A percentile compares a stretch with the other conserved stretches of the same genome.
These are phyloP conservation scores for Fragum sueziense DNA, from an alignment of 2,888 invertebrate species.

Conservation along the genomic window DNA sequence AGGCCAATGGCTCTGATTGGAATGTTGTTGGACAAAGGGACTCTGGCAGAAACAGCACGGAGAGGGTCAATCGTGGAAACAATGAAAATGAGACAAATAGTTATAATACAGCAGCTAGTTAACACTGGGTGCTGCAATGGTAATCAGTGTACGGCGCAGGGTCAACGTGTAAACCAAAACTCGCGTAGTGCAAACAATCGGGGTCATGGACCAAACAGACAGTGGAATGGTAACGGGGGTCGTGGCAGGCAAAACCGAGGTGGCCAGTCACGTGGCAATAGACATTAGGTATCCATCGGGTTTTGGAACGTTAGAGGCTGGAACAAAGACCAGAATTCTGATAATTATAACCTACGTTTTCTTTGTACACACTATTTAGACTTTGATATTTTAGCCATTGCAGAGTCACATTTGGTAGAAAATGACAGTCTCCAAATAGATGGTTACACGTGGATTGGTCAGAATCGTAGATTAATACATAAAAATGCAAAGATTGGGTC, in stretches of 20 bases:
- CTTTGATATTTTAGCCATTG: constrained; percentile 38
- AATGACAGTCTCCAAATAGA: neutral
- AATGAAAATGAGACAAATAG: too few species aligned
- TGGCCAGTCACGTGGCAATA: neutral
- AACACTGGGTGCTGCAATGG: too few species aligned
- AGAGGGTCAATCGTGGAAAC: too few species aligned
- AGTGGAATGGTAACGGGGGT: too few species aligned
- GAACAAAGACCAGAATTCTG: constrained; percentile 1
- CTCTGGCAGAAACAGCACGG: too few species aligned
- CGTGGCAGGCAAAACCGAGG: neutral
- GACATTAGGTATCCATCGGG: constrained; percentile 2
- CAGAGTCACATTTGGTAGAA: constrained; percentile 28
- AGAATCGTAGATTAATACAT: constrained; percentile 26
- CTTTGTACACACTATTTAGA: neutral
- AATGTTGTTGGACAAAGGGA: too few species aligned
- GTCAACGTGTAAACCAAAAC: too few species aligned
- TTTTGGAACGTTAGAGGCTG: constrained; percentile 40
- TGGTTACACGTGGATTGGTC: constrained; percentile 31
- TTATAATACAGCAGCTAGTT: too few species aligned
- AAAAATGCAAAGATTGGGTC: constrained; percentile 24
- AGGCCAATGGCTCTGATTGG: too few species aligned
- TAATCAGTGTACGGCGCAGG: too few species aligned
- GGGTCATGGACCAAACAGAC: too few species aligned
- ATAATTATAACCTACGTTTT: constrained; percentile 15
- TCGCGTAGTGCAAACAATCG: too few species aligned